Evolutionary conservation across 2,113 vertebrate genomes (phyloP).

Genomic region (Benitochromis conjunctus): DNA sequence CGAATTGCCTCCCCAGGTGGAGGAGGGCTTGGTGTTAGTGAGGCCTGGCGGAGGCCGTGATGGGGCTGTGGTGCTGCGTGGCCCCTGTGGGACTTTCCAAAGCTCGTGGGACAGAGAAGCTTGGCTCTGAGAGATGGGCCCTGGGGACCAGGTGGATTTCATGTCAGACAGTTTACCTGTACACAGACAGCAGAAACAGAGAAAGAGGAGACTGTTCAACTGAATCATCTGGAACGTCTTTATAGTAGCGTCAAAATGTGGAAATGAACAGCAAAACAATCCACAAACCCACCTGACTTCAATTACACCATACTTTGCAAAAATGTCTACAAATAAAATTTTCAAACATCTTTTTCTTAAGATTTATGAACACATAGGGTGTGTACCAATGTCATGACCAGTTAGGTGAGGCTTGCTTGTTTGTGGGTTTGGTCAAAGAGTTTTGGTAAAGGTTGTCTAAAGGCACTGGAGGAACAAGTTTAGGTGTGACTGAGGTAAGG

Average conservation of each 20-base stretch:
- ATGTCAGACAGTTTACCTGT: conserved; percentile 95
- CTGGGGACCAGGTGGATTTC: conserved; percentile 95
- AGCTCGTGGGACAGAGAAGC: conserved; percentile 92
- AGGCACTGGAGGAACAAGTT: background rate
- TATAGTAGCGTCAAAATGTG: background rate
- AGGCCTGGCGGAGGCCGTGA: conserved; percentile 93
- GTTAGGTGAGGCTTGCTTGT: background rate
- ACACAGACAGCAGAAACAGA: background rate
- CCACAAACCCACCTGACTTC: background rate
- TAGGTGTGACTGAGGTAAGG: background rate
- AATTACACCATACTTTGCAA: background rate
- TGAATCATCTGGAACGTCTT: background rate
- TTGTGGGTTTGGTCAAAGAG: conserved; percentile 5
- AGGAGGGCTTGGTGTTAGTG: conserved; percentile 90
- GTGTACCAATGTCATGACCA: background rate
- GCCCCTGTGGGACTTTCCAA: conserved; percentile 89
- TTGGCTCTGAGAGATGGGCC: conserved; percentile 90
- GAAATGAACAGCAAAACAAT: background rate
- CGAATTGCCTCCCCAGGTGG: conserved; percentile 90
- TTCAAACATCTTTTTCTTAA: background rate
- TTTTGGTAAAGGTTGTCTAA: background rate
- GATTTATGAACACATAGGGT: background rate
- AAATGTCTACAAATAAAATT: background rate
- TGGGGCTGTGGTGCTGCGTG: conserved; percentile 85
- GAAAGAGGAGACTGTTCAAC: background rate